phyloP scores from a whole-genome alignment of 2,113 vertebrate genomes.

The Clarias macrocephalus region DNA sequence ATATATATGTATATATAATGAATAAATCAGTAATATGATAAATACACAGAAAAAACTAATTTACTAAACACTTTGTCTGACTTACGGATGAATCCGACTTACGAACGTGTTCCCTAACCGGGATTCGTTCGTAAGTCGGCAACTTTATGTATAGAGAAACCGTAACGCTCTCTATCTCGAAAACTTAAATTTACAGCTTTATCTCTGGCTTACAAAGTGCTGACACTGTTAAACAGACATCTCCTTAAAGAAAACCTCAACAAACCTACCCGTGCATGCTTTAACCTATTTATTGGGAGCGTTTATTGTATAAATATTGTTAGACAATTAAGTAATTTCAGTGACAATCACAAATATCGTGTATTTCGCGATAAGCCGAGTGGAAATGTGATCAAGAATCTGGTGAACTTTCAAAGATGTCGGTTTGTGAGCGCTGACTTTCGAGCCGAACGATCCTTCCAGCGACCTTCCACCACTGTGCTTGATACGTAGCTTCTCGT shows the following conservation, averaged over 20 bases:
- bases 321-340: not conserved
- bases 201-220: not conserved
- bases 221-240: not conserved
- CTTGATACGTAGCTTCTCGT: not conserved
- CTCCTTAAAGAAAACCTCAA: too few species aligned
- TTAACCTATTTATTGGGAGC: not conserved
- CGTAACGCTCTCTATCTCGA: not conserved
- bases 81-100: too few species aligned
- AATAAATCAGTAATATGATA: too few species aligned
- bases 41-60: too few species aligned
- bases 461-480: not conserved
- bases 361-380: too few species aligned
- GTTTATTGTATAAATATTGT: not conserved
- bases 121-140: too few species aligned
- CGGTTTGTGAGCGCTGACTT: not conserved
- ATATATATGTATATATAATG: too few species aligned
- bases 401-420: not conserved
- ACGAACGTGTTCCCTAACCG: too few species aligned
- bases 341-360: not conserved
- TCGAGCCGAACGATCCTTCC: not conserved
- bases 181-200: not conserved
- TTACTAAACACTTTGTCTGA: too few species aligned
- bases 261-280: too few species aligned
- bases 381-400: not conserved
- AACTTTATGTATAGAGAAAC: not conserved